These are phyloP conservation scores for Brevimyrus niger DNA, from an alignment of 2,113 vertebrate species.

Conservation along the genomic window DNA sequence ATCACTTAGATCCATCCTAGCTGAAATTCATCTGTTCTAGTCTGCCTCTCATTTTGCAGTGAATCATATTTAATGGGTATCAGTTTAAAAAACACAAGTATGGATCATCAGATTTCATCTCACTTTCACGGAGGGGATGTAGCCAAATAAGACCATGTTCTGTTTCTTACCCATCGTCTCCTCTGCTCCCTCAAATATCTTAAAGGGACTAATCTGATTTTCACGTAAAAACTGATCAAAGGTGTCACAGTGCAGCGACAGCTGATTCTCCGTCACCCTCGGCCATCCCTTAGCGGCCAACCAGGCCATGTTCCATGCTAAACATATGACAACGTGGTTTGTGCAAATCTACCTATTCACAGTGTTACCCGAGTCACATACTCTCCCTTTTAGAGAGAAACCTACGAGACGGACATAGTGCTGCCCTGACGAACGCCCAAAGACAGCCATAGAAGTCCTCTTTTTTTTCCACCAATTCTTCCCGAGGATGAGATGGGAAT, in stretches of 20 bases:
- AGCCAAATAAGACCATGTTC: background rate
- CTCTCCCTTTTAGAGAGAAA: background rate
- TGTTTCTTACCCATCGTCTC: background rate
- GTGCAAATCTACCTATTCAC: background rate
- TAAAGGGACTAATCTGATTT: background rate
- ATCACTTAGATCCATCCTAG: background rate
- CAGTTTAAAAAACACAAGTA: background rate
- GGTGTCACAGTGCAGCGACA: background rate
- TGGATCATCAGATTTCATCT: background rate
- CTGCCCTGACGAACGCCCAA: background rate
- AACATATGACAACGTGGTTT: background rate
- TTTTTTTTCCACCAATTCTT: background rate
- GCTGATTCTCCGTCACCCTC: background rate
- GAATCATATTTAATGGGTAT: background rate
- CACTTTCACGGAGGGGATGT: background rate
- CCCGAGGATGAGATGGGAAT: background rate
- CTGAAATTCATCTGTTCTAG: background rate
- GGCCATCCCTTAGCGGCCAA: background rate
- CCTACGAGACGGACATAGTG: background rate
- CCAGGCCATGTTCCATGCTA: background rate
- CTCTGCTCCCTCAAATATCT: background rate
- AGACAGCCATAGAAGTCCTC: background rate
- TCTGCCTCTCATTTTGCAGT: background rate
- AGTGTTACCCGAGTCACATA: background rate
- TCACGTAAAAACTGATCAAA: background rate